phyloP scores from a whole-genome alignment of 2,888 invertebrate genomes.

The Spatulosminthurus flaviceps region DNA sequence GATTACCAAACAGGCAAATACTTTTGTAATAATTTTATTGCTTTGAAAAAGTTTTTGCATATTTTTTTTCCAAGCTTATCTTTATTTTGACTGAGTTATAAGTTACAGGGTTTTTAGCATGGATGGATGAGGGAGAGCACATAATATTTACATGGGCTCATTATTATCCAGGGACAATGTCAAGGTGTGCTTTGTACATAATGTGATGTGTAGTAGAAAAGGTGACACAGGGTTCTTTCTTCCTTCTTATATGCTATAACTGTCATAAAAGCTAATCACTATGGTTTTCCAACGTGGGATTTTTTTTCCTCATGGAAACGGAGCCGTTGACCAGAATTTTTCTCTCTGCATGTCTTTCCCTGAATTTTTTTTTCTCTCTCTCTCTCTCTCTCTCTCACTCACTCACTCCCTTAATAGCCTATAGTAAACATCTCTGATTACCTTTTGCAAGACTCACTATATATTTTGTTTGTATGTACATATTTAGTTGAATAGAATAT shows the following conservation, averaged over 20 bases:
- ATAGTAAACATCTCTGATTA: slow-evolving; percentile 4
- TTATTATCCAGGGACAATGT: not conserved
- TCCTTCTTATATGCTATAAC: slow-evolving; percentile 15
- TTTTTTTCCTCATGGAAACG: not conserved
- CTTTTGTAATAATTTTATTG: not conserved
- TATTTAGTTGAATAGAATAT: no score
- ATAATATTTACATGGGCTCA: not conserved
- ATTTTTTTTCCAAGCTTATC: not conserved
- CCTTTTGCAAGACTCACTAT: not conserved
- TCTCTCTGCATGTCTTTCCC: not conserved
- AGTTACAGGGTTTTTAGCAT: no score
- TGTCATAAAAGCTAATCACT: slow-evolving; percentile 40
- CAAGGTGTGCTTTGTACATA: slow-evolving; percentile 1
- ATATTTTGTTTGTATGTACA: no score
- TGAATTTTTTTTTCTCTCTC: slow-evolving; percentile 12
- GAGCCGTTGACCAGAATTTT: slow-evolving; percentile 42
- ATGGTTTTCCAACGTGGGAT: slow-evolving; percentile 35
- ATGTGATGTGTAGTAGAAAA: not conserved
- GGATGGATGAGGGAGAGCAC: no score
- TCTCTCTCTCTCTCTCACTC: not conserved
- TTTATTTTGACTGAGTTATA: no score
- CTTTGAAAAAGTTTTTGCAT: not conserved
- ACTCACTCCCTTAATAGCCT: not conserved
- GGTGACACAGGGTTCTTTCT: not conserved
- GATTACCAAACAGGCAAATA: no score